Evolutionary conservation across 2,113 vertebrate genomes (phyloP).

Genomic region (Vicugna pacos): DNA sequence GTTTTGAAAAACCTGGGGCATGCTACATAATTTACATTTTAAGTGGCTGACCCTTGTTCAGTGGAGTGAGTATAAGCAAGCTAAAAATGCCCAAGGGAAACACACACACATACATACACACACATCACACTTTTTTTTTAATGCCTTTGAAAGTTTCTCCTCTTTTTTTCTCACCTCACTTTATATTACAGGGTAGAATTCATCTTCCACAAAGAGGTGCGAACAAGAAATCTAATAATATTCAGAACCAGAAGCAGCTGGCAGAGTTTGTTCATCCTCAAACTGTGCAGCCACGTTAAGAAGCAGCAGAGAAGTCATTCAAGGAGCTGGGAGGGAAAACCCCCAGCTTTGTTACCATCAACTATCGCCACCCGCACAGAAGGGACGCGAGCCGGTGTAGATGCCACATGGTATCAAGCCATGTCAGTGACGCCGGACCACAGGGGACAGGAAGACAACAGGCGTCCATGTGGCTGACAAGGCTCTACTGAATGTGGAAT

Average conservation of each 20-base stretch:
- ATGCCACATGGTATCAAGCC: neutral
- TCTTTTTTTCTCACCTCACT: constrained; percentile 47
- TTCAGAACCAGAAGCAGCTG: neutral
- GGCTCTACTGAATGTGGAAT: neutral
- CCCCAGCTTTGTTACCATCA: constrained; percentile 24
- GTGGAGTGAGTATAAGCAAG: neutral
- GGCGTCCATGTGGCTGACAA: neutral
- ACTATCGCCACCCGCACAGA: neutral
- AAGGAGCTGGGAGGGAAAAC: neutral
- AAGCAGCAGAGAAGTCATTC: neutral
- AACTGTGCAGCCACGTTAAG: neutral
- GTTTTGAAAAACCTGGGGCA: constrained; percentile 47
- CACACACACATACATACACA: neutral
- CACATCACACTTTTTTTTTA: constrained; percentile 28
- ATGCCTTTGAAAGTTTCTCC: constrained; percentile 25
- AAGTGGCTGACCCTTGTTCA: neutral
- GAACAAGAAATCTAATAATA: constrained; percentile 67
- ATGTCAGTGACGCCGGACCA: neutral
- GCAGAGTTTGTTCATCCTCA: constrained; percentile 18
- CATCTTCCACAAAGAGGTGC: constrained; percentile 56
- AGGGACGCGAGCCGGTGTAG: neutral
- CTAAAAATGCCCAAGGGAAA: constrained; percentile 19
- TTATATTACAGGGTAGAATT: neutral
- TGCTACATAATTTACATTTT: constrained; percentile 53
- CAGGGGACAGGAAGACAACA: neutral